A percentile compares a stretch with the other conserved stretches of the same genome.
Conservation (phyloP, 2,888 invertebrate genomes). For the Dryadula phaetusa region DNA sequence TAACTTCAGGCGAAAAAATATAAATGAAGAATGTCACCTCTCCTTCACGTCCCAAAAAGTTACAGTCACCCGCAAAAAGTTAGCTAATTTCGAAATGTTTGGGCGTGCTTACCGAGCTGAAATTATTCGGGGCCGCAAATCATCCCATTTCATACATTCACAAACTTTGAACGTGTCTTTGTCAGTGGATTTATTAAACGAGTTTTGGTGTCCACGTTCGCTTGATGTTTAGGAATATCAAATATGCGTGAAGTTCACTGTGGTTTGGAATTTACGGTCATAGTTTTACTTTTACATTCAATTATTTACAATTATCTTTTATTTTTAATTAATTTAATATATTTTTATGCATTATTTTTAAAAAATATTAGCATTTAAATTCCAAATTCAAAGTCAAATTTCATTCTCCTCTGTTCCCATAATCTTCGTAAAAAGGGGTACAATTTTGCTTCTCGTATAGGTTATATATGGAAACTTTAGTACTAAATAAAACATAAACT, state of each 20-base stretch:
- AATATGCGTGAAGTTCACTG: constrained; percentile 17
- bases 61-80: constrained; percentile 40
- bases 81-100: constrained; percentile 39
- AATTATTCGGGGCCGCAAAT: constrained; percentile 39
- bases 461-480: too few relatives aligned
- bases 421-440: too few relatives aligned
- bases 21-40: constrained; percentile 19
- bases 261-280: not conserved
- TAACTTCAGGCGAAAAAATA: not conserved
- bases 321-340: too few relatives aligned
- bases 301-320: not conserved
- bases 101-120: constrained; percentile 35
- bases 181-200: constrained; percentile 41
- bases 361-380: too few relatives aligned
- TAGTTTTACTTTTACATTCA: not conserved
- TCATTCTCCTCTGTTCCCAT: too few relatives aligned
- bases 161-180: constrained; percentile 45
- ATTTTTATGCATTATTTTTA: too few relatives aligned
- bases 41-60: constrained; percentile 25
- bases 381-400: too few relatives aligned
- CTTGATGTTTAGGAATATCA: constrained; percentile 37
- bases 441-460: too few relatives aligned
- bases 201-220: constrained; percentile 31
- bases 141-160: constrained; percentile 42
- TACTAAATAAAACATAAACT: too few relatives aligned